These are phyloP conservation scores for Branchellion lobata DNA, from an alignment of 2,888 invertebrate species.

Conservation along the genomic window DNA sequence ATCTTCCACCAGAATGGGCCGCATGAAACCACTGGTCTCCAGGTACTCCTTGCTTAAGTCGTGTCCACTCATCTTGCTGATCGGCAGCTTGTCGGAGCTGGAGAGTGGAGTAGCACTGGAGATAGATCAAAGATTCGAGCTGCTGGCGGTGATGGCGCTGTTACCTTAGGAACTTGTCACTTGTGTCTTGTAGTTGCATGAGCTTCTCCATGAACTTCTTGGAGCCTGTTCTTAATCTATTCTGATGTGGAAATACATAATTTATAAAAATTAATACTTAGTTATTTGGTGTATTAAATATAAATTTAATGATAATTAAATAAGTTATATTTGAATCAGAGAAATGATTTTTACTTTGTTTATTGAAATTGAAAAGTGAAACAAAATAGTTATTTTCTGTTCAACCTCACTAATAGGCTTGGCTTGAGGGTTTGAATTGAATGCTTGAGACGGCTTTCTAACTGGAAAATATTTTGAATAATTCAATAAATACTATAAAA, in stretches of 20 bases:
- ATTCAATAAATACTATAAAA: background rate
- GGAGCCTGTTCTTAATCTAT: slow-evolving; percentile 41
- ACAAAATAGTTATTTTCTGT: too few species aligned
- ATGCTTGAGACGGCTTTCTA: slow-evolving; percentile 1
- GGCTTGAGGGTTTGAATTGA: background rate
- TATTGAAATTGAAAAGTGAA: too few species aligned
- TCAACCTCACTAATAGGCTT: slow-evolving; percentile 7
- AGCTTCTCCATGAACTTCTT: slow-evolving; percentile 40
- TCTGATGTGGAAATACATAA: background rate
- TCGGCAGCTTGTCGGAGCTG: slow-evolving; percentile 31
- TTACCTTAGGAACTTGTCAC: slow-evolving; percentile 35
- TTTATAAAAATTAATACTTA: background rate
- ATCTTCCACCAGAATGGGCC: slow-evolving; percentile 24
- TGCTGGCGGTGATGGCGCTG: background rate
- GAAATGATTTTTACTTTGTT: too few species aligned
- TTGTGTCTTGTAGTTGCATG: slow-evolving; percentile 2
- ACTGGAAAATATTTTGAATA: background rate
- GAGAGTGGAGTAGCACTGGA: background rate
- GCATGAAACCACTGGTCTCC: slow-evolving; percentile 32
- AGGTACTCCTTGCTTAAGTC: slow-evolving; percentile 31
- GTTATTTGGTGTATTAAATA: too few species aligned
- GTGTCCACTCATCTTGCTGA: slow-evolving; percentile 9
- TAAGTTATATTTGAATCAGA: background rate
- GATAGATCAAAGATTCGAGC: background rate
- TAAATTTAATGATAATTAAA: background rate